Evolutionary conservation across 1,140 invertebrate species (phyloP).

Genomic region (Drosophila insularis): DNA sequence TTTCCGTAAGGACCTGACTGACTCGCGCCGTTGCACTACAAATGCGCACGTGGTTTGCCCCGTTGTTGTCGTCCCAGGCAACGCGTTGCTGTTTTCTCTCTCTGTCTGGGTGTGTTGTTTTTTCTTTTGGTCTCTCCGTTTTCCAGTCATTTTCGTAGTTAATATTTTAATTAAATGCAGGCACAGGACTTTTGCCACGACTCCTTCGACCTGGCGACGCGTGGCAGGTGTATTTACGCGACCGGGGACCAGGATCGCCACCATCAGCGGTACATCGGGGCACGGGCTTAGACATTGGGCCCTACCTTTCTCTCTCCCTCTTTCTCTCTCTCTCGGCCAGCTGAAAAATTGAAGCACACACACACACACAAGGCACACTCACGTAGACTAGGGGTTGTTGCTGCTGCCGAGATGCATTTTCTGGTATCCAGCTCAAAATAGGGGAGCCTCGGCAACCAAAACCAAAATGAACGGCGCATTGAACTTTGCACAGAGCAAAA

Average conservation of each 20-base stretch:
- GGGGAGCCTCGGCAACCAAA: slow-evolving; percentile 35
- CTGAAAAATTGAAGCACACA: slow-evolving; percentile 65
- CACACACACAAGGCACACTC: slow-evolving; percentile 33
- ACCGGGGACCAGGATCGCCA: slow-evolving; percentile 29
- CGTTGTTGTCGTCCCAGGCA: slow-evolving; percentile 13
- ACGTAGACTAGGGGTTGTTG: slow-evolving; percentile 62
- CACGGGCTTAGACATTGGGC: slow-evolving; percentile 67
- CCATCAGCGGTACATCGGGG: slow-evolving; percentile 29
- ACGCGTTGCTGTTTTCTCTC: slow-evolving; percentile 26
- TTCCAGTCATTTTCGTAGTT: slow-evolving; percentile 71
- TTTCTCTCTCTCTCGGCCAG: slow-evolving; percentile 41
- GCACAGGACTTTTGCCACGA: slow-evolving; percentile 37
- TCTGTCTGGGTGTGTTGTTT: background rate
- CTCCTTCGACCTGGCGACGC: slow-evolving; percentile 52
- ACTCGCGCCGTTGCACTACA: slow-evolving; percentile 10
- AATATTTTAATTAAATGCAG: slow-evolving; percentile 82
- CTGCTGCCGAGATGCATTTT: slow-evolving; percentile 28
- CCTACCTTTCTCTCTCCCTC: slow-evolving; percentile 21
- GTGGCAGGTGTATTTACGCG: slow-evolving; percentile 79
- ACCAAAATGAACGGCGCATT: slow-evolving; percentile 51
- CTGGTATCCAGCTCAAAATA: slow-evolving; percentile 36
- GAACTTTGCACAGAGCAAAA: slow-evolving; percentile 69
- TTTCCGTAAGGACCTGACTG: slow-evolving; percentile 51
- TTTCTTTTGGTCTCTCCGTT: slow-evolving; percentile 28
- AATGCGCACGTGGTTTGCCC: background rate